Conservation (phyloP, 2,888 invertebrate genomes). For the Chrysina gloriosa region DNA sequence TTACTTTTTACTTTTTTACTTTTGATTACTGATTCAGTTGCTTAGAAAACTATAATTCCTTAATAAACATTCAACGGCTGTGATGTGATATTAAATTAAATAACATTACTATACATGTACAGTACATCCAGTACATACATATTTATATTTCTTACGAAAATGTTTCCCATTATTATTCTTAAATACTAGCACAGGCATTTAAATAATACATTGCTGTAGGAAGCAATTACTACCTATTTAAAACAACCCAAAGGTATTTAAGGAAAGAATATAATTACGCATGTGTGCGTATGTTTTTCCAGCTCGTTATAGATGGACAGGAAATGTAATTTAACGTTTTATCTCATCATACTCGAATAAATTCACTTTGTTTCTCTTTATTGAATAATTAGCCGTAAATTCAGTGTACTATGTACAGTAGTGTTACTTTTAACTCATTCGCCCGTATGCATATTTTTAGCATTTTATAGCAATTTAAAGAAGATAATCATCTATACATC, state of each 20-base stretch:
- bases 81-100: no score
- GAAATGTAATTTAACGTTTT: conserved; percentile 33
- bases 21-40: no score
- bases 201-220: background rate
- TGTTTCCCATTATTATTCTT: no score
- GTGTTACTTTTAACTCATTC: conserved; percentile 22
- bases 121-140: no score
- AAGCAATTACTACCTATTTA: background rate
- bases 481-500: conserved; percentile 21
- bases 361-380: conserved; percentile 33
- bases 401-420: conserved; percentile 13
- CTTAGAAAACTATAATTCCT: no score
- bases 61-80: no score
- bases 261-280: conserved; percentile 17
- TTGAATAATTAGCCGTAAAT: conserved; percentile 33
- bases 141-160: no score
- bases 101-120: no score
- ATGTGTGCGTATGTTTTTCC: background rate
- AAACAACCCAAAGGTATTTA: conserved; percentile 6
- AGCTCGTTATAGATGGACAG: conserved; percentile 15
- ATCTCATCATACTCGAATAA: conserved; percentile 30
- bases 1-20: no score
- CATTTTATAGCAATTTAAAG: conserved; percentile 31
- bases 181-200: background rate
- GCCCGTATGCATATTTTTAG: conserved; percentile 34